A percentile compares a stretch with the other conserved stretches of the same genome.
These are phyloP conservation scores for Cynocephalus volans DNA, from an alignment of 2,113 vertebrate species.

Conservation along the genomic window DNA sequence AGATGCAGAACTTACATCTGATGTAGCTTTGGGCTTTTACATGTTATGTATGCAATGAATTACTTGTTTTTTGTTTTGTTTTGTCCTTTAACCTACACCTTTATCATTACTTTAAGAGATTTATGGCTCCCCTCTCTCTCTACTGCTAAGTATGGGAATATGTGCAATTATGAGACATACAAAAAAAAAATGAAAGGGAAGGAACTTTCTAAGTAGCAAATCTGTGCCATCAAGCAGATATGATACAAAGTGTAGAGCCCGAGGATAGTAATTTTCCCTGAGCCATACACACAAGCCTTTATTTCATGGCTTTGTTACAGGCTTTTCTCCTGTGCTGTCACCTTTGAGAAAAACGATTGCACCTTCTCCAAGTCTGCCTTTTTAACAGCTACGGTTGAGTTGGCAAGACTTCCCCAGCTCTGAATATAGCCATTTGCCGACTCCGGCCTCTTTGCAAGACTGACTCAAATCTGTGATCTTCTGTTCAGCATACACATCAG, in stretches of 20 bases:
- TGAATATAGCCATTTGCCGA: slow-evolving; percentile 83
- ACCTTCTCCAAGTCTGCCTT: slow-evolving; percentile 82
- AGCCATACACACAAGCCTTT: slow-evolving; percentile 74
- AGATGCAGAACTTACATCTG: neutral
- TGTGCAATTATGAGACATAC: slow-evolving; percentile 78
- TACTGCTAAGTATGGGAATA: slow-evolving; percentile 71
- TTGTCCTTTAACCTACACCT: slow-evolving; percentile 52
- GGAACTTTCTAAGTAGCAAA: slow-evolving; percentile 75
- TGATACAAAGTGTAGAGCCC: slow-evolving; percentile 65
- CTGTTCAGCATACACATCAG: slow-evolving; percentile 82
- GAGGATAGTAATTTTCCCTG: slow-evolving; percentile 77
- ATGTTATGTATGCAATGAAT: neutral
- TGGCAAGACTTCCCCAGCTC: slow-evolving; percentile 83
- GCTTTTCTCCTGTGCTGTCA: slow-evolving; percentile 82
- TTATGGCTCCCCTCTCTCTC: slow-evolving; percentile 51
- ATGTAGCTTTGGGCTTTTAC: neutral
- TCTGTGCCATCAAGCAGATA: slow-evolving; percentile 65
- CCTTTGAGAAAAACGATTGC: slow-evolving; percentile 84
- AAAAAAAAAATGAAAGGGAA: slow-evolving; percentile 61
- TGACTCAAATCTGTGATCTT: slow-evolving; percentile 86
- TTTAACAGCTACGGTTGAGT: slow-evolving; percentile 77
- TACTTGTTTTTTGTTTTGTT: neutral
- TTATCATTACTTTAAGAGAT: slow-evolving; percentile 62
- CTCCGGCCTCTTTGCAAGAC: slow-evolving; percentile 80
- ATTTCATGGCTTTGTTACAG: slow-evolving; percentile 80